Conservation (phyloP, 2,888 invertebrate species). For the Andrena bicolor region DNA sequence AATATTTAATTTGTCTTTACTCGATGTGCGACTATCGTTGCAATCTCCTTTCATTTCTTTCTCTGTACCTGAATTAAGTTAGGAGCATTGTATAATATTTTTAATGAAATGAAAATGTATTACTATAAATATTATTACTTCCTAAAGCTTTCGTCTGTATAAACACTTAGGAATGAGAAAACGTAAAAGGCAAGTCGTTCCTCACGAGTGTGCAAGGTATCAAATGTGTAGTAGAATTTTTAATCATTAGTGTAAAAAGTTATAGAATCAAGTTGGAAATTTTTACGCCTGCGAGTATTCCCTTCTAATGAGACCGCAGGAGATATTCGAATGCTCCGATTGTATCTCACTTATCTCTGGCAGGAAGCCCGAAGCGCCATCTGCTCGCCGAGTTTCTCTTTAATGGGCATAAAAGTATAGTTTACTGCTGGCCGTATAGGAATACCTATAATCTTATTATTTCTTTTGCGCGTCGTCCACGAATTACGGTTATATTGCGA, state of each 20-base stretch:
- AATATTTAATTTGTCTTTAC: no score
- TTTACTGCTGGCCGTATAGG: constrained; percentile 52
- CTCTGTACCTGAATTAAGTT: no score
- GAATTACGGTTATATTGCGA: constrained; percentile 45
- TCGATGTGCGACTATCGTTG: no score
- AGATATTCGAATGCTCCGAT: constrained; percentile 60
- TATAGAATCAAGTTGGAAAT: background rate
- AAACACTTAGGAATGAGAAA: no score
- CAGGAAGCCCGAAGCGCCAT: constrained; percentile 56
- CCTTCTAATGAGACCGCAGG: constrained; percentile 23
- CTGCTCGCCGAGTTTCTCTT: constrained; percentile 57
- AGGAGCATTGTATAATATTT: no score
- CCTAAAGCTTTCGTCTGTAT: no score
- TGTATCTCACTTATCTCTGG: constrained; percentile 60
- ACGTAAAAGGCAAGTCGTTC: no score
- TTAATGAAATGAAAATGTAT: no score
- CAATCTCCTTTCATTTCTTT: no score
- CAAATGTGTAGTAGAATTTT: no score
- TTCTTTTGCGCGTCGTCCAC: constrained; percentile 47
- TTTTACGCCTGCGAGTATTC: background rate
- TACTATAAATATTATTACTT: no score
- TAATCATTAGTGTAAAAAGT: background rate
- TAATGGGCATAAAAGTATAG: constrained; percentile 63
- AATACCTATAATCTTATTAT: constrained; percentile 63
- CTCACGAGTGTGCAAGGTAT: no score